A percentile compares a stretch with the other conserved stretches of the same genome.
Conservation (phyloP, 2,797 vertebrate genomes). For the Prunella strophiata region DNA sequence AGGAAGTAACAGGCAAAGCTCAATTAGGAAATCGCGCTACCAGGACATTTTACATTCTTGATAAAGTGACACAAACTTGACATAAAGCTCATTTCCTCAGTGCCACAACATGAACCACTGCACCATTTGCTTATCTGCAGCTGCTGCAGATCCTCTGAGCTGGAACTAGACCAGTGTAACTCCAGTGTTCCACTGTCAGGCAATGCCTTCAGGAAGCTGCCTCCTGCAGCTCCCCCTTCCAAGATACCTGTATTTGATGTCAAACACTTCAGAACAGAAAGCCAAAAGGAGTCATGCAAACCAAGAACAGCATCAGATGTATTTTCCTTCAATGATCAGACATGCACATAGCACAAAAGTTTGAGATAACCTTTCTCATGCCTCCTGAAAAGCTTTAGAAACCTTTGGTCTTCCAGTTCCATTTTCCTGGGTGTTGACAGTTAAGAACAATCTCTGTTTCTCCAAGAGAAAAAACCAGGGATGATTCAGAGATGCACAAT, state of each 20-base stretch:
- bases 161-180: not conserved
- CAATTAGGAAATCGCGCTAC: not conserved
- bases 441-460: not conserved
- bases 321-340: not conserved
- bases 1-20: not conserved
- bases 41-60: not conserved
- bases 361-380: not conserved
- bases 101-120: not conserved
- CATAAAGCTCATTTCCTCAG: not conserved
- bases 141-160: not conserved
- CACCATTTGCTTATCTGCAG: not conserved
- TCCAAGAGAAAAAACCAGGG: not conserved
- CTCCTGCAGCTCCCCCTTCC: not conserved
- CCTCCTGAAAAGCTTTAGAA: not conserved
- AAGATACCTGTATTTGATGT: not conserved
- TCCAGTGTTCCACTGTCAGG: not conserved
- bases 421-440: not conserved
- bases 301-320: not conserved
- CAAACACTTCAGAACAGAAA: not conserved
- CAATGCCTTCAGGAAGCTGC: not conserved
- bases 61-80: not conserved
- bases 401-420: not conserved
- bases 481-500: constrained; percentile 12
- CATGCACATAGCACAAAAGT: accelerated
- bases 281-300: not conserved